Percentiles rank a stretch among this genome's conserved stretches.
These are phyloP conservation scores for Bradypodion ventrale DNA, from an alignment of 2,797 vertebrate genomes.

Conservation along the genomic window DNA sequence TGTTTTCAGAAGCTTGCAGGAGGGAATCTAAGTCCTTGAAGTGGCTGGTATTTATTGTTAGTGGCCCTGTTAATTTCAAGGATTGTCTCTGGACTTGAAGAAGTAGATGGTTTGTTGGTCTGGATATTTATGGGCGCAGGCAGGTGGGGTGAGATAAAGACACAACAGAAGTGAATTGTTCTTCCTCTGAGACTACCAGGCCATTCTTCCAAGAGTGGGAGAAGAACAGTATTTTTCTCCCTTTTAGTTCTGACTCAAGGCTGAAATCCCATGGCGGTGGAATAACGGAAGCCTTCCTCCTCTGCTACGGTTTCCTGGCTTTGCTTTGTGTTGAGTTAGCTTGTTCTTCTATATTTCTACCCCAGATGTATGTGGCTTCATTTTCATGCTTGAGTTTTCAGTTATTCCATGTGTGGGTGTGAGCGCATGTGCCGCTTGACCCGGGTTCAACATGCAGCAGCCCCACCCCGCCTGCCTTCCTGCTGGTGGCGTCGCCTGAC, in stretches of 20 bases:
- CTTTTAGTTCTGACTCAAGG: conserved; percentile 59
- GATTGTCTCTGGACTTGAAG: accelerated
- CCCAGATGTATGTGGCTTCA: not conserved
- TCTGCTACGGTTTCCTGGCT: conserved; percentile 81
- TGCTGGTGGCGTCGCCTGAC: conserved; percentile 48
- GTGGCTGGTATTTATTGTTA: not conserved
- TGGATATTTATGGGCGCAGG: conserved; percentile 20
- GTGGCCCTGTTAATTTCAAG: not conserved
- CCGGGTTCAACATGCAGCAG: conserved; percentile 4
- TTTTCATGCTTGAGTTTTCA: not conserved
- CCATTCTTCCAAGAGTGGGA: conserved; percentile 53
- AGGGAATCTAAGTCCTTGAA: not conserved
- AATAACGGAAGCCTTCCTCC: conserved; percentile 75
- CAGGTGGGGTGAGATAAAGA: conserved; percentile 48
- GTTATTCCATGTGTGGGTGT: not conserved
- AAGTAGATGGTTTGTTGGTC: not conserved
- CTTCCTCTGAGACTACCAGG: conserved; percentile 56
- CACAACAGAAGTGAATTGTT: conserved; percentile 10
- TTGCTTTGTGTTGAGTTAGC: conserved; percentile 75
- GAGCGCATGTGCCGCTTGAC: not conserved
- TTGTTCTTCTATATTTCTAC: conserved; percentile 3
- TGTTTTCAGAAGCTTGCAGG: not conserved
- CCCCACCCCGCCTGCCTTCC: conserved; percentile 43
- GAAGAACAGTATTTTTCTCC: conserved; percentile 45
- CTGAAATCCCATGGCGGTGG: conserved; percentile 66